phyloP scores from a whole-genome alignment of 92 coral and sea anemone genomes.

The Pocillopora grandis region DNA sequence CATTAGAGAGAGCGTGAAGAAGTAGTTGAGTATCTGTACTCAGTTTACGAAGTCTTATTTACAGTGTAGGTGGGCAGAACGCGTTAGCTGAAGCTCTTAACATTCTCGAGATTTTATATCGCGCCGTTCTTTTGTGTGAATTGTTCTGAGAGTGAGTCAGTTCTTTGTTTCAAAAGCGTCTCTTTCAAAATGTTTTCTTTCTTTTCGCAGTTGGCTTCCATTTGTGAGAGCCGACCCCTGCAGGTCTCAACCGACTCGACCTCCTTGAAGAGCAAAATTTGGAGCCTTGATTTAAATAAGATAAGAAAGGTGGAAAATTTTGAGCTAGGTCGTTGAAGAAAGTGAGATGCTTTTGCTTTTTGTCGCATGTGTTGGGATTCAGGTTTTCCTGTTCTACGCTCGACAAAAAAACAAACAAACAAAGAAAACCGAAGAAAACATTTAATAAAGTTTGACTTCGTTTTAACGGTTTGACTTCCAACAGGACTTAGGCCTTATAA shows the following conservation, averaged over 20 bases:
- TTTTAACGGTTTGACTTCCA: no score
- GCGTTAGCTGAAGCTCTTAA: not conserved
- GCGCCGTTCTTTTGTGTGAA: not conserved
- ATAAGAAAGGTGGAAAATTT: no score
- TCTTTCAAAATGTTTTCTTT: not conserved
- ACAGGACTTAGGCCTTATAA: no score
- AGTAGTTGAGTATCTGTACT: not conserved
- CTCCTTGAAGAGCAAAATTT: not conserved
- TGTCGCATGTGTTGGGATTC: no score
- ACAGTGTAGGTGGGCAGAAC: not conserved
- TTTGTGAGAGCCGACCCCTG: conserved; percentile 6
- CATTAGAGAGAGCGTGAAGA: no score
- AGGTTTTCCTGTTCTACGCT: no score
- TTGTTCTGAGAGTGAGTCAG: not conserved
- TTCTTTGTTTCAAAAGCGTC: conserved; percentile 10
- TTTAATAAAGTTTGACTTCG: no score
- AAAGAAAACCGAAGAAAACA: no score
- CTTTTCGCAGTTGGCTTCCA: not conserved
- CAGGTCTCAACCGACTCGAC: not conserved
- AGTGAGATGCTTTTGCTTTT: no score
- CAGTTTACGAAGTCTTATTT: not conserved
- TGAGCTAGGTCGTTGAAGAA: no score
- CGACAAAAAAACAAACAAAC: no score
- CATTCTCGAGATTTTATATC: conserved; percentile 2
- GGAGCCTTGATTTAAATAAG: not conserved